Evolutionary conservation across 2,797 vertebrate genomes (phyloP).

Genomic region (Ptychobarbus kaznakovi): DNA sequence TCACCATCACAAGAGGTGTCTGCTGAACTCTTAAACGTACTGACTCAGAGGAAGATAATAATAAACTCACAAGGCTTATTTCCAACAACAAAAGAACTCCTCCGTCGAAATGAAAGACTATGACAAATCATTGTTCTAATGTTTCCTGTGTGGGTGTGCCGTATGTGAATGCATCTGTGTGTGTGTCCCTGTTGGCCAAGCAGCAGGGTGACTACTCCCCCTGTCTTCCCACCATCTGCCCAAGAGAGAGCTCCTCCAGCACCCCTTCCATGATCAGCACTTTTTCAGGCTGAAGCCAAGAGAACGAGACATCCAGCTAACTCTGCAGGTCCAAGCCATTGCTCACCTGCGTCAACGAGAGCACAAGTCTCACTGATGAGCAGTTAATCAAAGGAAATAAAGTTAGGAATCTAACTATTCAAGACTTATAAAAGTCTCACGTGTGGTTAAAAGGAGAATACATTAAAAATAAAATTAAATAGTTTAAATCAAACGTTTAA

Average conservation of each 20-base stretch:
- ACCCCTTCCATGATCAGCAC: slow-evolving; percentile 42
- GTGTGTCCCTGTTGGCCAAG: slow-evolving; percentile 62
- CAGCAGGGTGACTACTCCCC: slow-evolving; percentile 63
- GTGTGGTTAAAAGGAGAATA: not conserved
- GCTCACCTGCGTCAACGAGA: slow-evolving; percentile 35
- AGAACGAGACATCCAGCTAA: slow-evolving; percentile 51
- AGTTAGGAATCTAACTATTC: slow-evolving; percentile 5
- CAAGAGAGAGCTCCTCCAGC: slow-evolving; percentile 59
- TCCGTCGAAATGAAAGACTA: slow-evolving; percentile 57
- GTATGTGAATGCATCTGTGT: slow-evolving; percentile 50
- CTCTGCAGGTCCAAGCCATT: slow-evolving; percentile 48
- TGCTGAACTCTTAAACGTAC: slow-evolving; percentile 39
- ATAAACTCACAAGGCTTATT: slow-evolving; percentile 35
- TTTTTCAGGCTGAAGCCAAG: slow-evolving; percentile 49
- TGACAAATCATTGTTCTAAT: slow-evolving; percentile 54
- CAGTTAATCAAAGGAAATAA: slow-evolving; percentile 36
- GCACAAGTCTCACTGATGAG: slow-evolving; percentile 15
- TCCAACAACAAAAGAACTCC: slow-evolving; percentile 46
- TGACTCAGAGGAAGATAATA: slow-evolving; percentile 46
- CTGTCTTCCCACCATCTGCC: slow-evolving; percentile 65
- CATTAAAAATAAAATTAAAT: not conserved
- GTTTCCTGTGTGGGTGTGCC: slow-evolving; percentile 50
- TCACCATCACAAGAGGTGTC: slow-evolving; percentile 38
- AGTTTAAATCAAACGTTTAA: not conserved
- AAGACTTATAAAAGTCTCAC: not conserved